Evolutionary conservation across 2,113 vertebrate genomes (phyloP).

Genomic region (Puntigrus tetrazona): DNA sequence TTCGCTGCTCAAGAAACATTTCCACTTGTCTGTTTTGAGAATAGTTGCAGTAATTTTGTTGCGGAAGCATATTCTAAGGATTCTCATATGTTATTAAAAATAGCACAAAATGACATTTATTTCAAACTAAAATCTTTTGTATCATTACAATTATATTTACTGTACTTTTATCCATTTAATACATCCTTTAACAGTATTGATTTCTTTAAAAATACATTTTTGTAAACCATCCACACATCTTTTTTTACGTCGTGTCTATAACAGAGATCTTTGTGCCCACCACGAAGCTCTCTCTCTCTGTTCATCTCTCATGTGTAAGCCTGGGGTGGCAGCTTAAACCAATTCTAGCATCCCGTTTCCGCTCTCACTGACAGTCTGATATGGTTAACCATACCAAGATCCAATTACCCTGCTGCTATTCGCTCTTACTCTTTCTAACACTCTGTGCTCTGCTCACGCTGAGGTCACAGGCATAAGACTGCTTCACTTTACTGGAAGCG

Average conservation of each 20-base stretch:
- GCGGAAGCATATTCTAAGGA: not conserved
- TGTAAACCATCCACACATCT: not conserved
- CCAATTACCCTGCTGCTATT: slow-evolving; percentile 39
- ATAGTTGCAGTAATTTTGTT: not conserved
- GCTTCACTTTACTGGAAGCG: not conserved
- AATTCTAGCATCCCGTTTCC: slow-evolving; percentile 17
- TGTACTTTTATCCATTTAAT: not conserved
- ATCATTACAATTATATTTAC: not conserved
- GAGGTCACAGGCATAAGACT: slow-evolving; percentile 19
- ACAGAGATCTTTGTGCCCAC: not conserved
- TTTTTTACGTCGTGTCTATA: not conserved
- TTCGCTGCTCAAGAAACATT: not conserved
- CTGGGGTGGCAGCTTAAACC: slow-evolving; percentile 34
- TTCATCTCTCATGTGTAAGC: slow-evolving; percentile 4
- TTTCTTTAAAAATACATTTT: not conserved
- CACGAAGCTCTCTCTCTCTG: not conserved
- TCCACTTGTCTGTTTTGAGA: not conserved
- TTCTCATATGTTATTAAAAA: not conserved
- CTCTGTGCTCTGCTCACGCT: not conserved
- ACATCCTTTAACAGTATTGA: not conserved
- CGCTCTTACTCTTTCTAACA: not conserved
- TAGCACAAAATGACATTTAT: not conserved
- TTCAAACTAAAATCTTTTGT: not conserved
- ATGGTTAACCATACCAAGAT: slow-evolving; percentile 38
- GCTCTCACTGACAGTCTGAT: slow-evolving; percentile 17